Conservation (phyloP, 2,888 invertebrate genomes). For the Theretra japonica region DNA sequence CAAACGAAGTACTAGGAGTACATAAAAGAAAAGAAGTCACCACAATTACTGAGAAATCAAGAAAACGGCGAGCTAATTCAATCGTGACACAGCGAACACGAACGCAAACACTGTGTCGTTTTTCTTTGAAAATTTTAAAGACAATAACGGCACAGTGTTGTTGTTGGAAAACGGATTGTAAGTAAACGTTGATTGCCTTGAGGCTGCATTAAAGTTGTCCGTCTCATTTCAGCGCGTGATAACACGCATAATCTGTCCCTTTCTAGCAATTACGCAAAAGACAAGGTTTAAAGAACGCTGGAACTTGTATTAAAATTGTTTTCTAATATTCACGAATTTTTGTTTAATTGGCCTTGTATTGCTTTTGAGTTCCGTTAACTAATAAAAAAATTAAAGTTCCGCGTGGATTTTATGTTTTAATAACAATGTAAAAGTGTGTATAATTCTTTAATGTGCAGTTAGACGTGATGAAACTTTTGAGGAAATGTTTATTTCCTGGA, state of each 20-base stretch:
- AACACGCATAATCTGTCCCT: conserved; percentile 51
- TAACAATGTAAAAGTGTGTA: conserved; percentile 20
- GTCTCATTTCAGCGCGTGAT: conserved; percentile 50
- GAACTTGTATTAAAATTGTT: conserved; percentile 51
- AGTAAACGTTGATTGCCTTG: conserved; percentile 83
- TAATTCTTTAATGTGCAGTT: conserved; percentile 8
- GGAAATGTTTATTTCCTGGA: neutral
- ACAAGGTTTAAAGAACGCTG: conserved; percentile 66
- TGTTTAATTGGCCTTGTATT: conserved; percentile 31
- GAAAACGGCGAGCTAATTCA: conserved; percentile 58
- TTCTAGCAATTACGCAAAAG: conserved; percentile 67
- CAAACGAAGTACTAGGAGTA: conserved; percentile 61
- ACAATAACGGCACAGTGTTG: conserved; percentile 52
- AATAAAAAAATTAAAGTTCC: conserved; percentile 28
- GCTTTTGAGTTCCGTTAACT: conserved; percentile 31
- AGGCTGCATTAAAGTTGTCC: conserved; percentile 57
- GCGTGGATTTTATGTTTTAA: conserved; percentile 29
- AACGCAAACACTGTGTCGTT: conserved; percentile 47
- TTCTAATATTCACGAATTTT: conserved; percentile 36
- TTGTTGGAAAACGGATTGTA: conserved; percentile 68
- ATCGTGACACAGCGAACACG: conserved; percentile 38
- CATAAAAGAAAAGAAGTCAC: conserved; percentile 67
- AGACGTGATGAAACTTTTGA: conserved; percentile 16
- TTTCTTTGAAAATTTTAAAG: conserved; percentile 42
- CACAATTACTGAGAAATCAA: conserved; percentile 69